Evolutionary conservation across 2,888 invertebrate genomes (phyloP), one percentile per base, ranked within the genome.

Genomic region (Lithophane socia): DNA sequence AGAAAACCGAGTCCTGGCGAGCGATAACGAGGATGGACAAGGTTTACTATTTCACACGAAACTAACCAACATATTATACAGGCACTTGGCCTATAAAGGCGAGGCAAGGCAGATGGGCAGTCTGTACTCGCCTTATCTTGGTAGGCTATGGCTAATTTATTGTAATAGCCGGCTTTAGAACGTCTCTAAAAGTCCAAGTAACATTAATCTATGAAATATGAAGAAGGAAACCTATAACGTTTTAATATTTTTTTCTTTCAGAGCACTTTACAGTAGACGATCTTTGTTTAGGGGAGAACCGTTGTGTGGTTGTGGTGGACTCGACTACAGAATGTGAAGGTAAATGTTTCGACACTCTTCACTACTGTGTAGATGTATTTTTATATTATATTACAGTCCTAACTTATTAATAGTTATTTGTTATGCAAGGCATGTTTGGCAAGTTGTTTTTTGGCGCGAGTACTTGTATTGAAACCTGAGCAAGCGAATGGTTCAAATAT

Each of bases 291-390:
- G 52, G 29, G 0, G 4, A 8, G 13, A 49, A 67, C 8, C 3
- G 4, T 8, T 67, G 66, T 49, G 2, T 29, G 8, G 66, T 18
- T 29, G 0, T 13, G 29, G 49, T 67, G 21, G 2, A 67, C 21
- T 13, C 5, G 65, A 71, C 37, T 75, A 74, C 18, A 75, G 66
- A 79, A 81, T 77, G 82, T 68, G 66, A n/a, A 54, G 54, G 56
- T n/a, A 56, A 54, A 21, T n/a, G 3, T n/a, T 56, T 12, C 12
- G 56, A n/a, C 10, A n/a, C 56, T n/a, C n/a, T n/a, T 56, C 12
- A 54, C 54, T 54, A 3, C 21, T 18, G 21, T 54, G 10, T 54
- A 54, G 21, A 9, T n/a, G 5, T 18, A 52, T 16, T 0, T 37
- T 4, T 37, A 37, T 37, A 29, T 29, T 29, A 29, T 37, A 37